Evolutionary conservation across 2,113 vertebrate genomes (phyloP).

Genomic region (Kobus ellipsiprymnus): DNA sequence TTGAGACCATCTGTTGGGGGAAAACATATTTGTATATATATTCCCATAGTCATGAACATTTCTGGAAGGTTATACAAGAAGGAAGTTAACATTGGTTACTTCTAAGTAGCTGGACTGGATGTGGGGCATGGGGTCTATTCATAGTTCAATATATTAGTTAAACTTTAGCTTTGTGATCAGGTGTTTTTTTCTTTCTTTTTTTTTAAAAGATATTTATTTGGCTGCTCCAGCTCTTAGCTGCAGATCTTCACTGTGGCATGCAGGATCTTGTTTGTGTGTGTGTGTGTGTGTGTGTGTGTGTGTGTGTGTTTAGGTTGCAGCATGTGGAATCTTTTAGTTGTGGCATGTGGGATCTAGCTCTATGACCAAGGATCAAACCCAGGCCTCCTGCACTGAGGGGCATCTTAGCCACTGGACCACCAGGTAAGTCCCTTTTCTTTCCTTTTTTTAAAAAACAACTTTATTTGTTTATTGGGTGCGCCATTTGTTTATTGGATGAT

Average conservation of each 20-base stretch:
- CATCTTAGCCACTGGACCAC: background rate
- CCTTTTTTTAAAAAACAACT: background rate
- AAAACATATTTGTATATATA: background rate
- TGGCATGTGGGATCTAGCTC: background rate
- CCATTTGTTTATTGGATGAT: background rate
- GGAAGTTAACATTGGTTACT: background rate
- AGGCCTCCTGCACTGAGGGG: background rate
- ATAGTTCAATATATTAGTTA: background rate
- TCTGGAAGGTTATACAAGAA: background rate
- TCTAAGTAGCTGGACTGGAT: background rate
- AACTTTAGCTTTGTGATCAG: background rate
- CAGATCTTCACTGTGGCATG: background rate
- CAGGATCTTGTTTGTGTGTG: background rate
- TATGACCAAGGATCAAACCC: background rate
- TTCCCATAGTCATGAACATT: background rate
- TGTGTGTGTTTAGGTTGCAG: background rate
- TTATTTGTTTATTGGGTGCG: background rate
- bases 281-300: no score
- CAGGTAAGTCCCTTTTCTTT: background rate
- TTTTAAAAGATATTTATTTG: background rate
- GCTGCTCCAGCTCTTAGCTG: background rate
- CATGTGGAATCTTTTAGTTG: background rate
- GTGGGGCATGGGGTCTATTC: background rate
- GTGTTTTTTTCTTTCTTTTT: background rate
- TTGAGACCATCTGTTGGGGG: background rate